These are phyloP conservation scores for Acanthurus leucopareius DNA, from an alignment of 2,797 vertebrate species.

Conservation along the genomic window DNA sequence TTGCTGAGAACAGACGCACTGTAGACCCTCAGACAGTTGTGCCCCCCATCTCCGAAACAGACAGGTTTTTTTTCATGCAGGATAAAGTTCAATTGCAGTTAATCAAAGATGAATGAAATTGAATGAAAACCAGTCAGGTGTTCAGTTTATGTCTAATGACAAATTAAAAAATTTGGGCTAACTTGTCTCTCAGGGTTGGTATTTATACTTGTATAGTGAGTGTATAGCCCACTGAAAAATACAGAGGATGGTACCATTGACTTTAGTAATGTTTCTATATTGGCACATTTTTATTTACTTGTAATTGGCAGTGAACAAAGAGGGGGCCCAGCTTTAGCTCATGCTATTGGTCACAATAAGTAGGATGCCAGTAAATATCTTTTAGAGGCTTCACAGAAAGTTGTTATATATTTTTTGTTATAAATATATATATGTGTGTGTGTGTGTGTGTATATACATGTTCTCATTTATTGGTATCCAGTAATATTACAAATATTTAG, in stretches of 20 bases:
- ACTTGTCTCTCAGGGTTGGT: not conserved
- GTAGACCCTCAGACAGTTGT: conserved; percentile 3
- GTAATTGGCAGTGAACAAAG: too few species aligned
- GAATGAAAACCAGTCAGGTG: not conserved
- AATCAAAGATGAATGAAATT: not conserved
- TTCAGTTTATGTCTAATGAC: not conserved
- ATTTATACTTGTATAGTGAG: not conserved
- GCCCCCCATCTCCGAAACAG: not conserved
- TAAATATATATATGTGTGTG: too few species aligned
- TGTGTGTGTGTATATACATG: too few species aligned
- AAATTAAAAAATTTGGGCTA: not conserved
- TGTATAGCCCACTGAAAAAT: not conserved
- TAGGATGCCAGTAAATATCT: too few species aligned
- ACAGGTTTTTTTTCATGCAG: not conserved
- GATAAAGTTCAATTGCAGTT: not conserved
- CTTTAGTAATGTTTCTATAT: not conserved
- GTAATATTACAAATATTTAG: too few species aligned
- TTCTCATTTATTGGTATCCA: too few species aligned
- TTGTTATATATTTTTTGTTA: too few species aligned
- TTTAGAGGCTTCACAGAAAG: too few species aligned
- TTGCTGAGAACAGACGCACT: conserved; percentile 29
- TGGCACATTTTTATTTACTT: not conserved
- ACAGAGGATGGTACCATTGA: not conserved
- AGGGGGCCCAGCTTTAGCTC: too few species aligned
- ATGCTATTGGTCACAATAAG: too few species aligned